Percentiles rank a stretch among this genome's conserved stretches.
Conservation (phyloP, 2,888 invertebrate genomes). For the Abrostola triplasia region DNA sequence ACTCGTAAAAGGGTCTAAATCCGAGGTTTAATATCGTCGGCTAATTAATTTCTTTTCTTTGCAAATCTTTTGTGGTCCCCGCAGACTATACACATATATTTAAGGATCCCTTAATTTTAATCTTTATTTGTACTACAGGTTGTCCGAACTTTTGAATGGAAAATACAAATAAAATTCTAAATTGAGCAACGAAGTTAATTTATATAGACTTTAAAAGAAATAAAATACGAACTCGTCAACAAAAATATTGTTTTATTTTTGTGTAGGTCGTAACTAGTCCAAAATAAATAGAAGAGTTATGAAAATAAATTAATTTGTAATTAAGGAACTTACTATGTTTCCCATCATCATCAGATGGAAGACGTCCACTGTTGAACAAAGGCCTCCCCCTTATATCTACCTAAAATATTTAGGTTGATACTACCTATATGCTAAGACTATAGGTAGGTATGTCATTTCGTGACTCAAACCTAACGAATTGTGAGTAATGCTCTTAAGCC, state of each 20-base stretch:
- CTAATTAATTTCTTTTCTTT: constrained; percentile 62
- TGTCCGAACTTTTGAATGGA: constrained; percentile 4
- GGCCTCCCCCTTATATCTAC: too few species aligned
- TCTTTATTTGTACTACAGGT: constrained; percentile 21
- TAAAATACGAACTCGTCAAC: constrained; percentile 6
- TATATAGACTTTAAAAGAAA: constrained; percentile 1
- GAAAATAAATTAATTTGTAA: too few species aligned
- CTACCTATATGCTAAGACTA: too few species aligned
- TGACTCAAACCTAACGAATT: neutral
- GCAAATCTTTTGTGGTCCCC: constrained; percentile 46
- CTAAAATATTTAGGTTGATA: neutral
- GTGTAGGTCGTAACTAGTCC: constrained; percentile 8
- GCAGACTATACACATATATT: constrained; percentile 39
- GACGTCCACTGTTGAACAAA: too few species aligned
- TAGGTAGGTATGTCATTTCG: too few species aligned
- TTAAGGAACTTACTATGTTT: too few species aligned
- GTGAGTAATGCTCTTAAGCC: neutral
- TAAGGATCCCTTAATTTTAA: constrained; percentile 29
- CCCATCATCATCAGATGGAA: too few species aligned
- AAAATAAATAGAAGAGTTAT: constrained; percentile 6
- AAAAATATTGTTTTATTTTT: constrained; percentile 7
- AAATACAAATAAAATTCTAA: constrained; percentile 12
- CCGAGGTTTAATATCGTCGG: constrained; percentile 54
- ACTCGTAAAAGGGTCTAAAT: constrained; percentile 57
- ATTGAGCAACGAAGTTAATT: constrained; percentile 7